Conservation (phyloP, 2,113 vertebrate genomes). For the Tautogolabrus adspersus region DNA sequence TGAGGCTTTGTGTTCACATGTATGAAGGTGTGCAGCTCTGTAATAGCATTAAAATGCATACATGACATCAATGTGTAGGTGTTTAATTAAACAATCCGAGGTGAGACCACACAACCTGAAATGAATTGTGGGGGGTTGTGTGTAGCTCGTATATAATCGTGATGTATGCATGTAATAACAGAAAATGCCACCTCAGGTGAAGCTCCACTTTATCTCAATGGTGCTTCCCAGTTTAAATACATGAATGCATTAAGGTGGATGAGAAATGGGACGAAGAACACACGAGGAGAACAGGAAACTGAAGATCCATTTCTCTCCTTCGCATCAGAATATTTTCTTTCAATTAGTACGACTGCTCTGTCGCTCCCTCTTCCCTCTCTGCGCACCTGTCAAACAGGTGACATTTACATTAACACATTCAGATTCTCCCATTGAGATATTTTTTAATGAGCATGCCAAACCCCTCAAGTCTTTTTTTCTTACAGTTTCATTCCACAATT, state of each 20-base stretch:
- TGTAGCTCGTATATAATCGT: slow-evolving; percentile 16
- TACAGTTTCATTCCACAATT: slow-evolving; percentile 64
- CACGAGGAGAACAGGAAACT: slow-evolving; percentile 23
- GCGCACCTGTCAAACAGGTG: slow-evolving; percentile 72
- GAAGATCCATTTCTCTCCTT: slow-evolving; percentile 43
- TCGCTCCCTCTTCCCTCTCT: slow-evolving; percentile 50
- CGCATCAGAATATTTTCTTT: slow-evolving; percentile 64
- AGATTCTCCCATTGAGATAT: slow-evolving; percentile 69
- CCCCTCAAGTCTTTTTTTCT: slow-evolving; percentile 62
- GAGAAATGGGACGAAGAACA: slow-evolving; percentile 19
- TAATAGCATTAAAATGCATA: slow-evolving; percentile 38
- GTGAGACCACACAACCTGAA: slow-evolving; percentile 2
- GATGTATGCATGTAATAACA: slow-evolving; percentile 52
- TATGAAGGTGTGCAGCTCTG: slow-evolving; percentile 11
- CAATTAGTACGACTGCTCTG: slow-evolving; percentile 68
- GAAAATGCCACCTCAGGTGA: slow-evolving; percentile 18
- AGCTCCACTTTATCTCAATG: slow-evolving; percentile 53
- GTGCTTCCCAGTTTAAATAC: slow-evolving; percentile 37
- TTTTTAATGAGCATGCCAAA: slow-evolving; percentile 73
- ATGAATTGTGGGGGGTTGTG: slow-evolving; percentile 33
- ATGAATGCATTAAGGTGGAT: slow-evolving; percentile 48
- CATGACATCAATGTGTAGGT: slow-evolving; percentile 47
- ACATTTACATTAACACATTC: slow-evolving; percentile 73
- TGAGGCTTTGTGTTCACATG: too few relatives aligned
- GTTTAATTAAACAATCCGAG: slow-evolving; percentile 53